Evolutionary conservation across 2,888 invertebrate species (phyloP).

Genomic region (Macaria notata): DNA sequence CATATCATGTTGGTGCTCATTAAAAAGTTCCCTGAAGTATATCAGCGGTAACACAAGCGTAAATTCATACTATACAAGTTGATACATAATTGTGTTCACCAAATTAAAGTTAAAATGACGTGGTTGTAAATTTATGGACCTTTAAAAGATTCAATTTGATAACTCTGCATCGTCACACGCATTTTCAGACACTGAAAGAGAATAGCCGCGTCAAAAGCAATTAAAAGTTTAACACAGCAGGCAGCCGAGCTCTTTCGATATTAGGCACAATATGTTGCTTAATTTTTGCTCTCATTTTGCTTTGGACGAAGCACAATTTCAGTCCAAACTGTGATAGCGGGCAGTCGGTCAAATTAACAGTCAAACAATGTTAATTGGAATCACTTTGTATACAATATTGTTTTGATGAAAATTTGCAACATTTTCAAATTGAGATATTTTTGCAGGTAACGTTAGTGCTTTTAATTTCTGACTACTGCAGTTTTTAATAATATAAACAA

Average conservation of each 20-base stretch:
- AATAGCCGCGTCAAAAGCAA: conserved; percentile 72
- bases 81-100: conserved; percentile 1
- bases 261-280: conserved; percentile 2
- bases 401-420: no score
- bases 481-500: no score
- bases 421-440: no score
- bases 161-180: conserved; percentile 59
- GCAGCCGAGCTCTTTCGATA: conserved; percentile 53
- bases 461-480: no score
- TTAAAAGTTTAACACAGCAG: conserved; percentile 75
- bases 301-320: background rate
- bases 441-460: no score
- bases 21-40: conserved; percentile 10
- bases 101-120: conserved; percentile 36
- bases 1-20: conserved; percentile 13
- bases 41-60: conserved; percentile 2
- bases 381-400: no score
- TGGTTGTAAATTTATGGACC: conserved; percentile 44
- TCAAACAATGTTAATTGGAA: conserved; percentile 22
- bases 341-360: background rate
- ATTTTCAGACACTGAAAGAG: conserved; percentile 65
- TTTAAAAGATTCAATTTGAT: conserved; percentile 65
- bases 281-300: conserved; percentile 7
- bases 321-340: background rate
- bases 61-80: conserved; percentile 1